These are phyloP conservation scores for Pantala flavescens DNA, from an alignment of 1,140 invertebrate species.

Conservation along the genomic window DNA sequence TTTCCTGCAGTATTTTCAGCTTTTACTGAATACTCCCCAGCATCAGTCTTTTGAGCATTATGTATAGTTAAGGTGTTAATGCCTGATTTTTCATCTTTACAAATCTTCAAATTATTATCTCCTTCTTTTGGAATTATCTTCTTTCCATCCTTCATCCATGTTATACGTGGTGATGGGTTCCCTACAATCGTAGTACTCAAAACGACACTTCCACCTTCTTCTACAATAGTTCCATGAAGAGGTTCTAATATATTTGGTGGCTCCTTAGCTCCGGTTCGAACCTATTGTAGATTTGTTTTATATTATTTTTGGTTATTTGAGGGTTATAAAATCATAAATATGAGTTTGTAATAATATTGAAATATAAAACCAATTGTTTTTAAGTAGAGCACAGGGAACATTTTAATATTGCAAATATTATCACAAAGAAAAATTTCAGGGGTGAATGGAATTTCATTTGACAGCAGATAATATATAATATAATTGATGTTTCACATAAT, in stretches of 20 bases:
- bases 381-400: too few species aligned
- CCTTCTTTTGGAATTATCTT: conserved; percentile 37
- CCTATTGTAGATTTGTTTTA: conserved; percentile 24
- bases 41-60: conserved; percentile 47
- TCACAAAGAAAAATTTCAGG: too few species aligned
- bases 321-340: conserved; percentile 16
- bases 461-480: too few species aligned
- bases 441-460: too few species aligned
- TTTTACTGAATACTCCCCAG: conserved; percentile 67
- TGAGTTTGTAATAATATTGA: too few species aligned
- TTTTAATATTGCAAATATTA: too few species aligned
- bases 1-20: conserved; percentile 68
- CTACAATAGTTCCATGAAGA: conserved; percentile 57
- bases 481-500: too few species aligned
- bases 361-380: too few species aligned
- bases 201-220: conserved; percentile 64
- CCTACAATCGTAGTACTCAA: conserved; percentile 68
- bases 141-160: conserved; percentile 69
- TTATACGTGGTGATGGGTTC: conserved; percentile 64
- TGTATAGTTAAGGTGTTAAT: conserved; percentile 52
- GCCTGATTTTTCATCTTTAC: not conserved
- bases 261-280: conserved; percentile 60
- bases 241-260: conserved; percentile 72
- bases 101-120: not conserved
- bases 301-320: conserved; percentile 13